Evolutionary conservation across 2,888 invertebrate species (phyloP).

Genomic region (Myathropa florea): DNA sequence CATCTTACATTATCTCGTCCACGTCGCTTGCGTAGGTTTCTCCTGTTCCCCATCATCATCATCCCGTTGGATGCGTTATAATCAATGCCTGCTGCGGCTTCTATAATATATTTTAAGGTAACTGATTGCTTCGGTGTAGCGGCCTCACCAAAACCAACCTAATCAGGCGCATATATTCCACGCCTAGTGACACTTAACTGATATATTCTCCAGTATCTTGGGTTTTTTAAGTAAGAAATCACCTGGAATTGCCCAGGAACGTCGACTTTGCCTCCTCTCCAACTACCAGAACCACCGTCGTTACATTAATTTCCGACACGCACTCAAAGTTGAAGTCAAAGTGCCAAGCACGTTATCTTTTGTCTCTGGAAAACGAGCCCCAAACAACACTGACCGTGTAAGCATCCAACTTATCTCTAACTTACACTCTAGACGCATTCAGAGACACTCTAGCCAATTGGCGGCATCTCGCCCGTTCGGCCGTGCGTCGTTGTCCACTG

Average conservation of each 20-base stretch:
- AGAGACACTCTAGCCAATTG: constrained; percentile 40
- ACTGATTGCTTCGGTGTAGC: constrained; percentile 7
- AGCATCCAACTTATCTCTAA: constrained; percentile 65
- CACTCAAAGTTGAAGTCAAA: constrained; percentile 34
- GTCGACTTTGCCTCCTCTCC: constrained; percentile 32
- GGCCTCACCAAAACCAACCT: constrained; percentile 14
- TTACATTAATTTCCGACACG: constrained; percentile 69
- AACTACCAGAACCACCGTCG: constrained; percentile 47
- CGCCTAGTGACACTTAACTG: constrained; percentile 64
- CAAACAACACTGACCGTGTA: constrained; percentile 53
- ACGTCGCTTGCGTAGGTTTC: not conserved
- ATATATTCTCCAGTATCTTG: constrained; percentile 55
- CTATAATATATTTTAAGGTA: not conserved
- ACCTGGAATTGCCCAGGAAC: constrained; percentile 55
- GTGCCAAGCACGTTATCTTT: constrained; percentile 45
- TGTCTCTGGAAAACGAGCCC: constrained; percentile 33
- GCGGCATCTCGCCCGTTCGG: constrained; percentile 23
- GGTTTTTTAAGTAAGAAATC: constrained; percentile 62
- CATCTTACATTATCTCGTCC: not conserved
- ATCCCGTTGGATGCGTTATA: not conserved
- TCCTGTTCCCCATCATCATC: not conserved
- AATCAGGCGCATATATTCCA: constrained; percentile 67
- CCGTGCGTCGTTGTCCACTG: constrained; percentile 20
- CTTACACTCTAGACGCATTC: constrained; percentile 62
- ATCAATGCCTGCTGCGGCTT: not conserved